These are phyloP conservation scores for Eulemur rufifrons DNA, from an alignment of 2,113 vertebrate species.

Conservation along the genomic window DNA sequence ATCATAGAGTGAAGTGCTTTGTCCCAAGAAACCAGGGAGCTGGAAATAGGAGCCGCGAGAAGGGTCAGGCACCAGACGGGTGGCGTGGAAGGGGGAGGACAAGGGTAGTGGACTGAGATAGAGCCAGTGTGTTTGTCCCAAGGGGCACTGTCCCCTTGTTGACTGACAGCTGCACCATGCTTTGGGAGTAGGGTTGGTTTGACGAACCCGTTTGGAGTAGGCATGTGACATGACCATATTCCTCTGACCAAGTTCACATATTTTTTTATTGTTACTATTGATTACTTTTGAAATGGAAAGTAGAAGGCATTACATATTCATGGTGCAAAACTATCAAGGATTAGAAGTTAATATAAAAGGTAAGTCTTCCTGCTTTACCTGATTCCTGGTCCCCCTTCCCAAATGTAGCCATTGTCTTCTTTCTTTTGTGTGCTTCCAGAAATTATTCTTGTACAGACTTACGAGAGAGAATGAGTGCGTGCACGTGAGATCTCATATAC, in stretches of 20 bases:
- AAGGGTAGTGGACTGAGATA: accelerated
- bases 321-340: background rate
- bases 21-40: background rate
- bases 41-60: background rate
- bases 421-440: background rate
- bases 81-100: no score
- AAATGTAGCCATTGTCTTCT: background rate
- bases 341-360: background rate
- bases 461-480: background rate
- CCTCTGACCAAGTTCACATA: background rate
- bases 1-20: background rate
- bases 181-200: background rate
- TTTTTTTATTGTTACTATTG: background rate
- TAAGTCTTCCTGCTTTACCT: background rate
- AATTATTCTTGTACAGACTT: background rate
- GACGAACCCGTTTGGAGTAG: background rate
- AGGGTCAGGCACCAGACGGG: background rate
- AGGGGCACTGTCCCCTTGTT: background rate
- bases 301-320: background rate
- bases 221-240: background rate
- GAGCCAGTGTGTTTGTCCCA: background rate
- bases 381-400: background rate
- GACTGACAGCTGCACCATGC: accelerated
- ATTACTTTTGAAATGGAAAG: background rate
- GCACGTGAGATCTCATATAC: background rate